Percentiles rank a stretch among this genome's conserved stretches.
phyloP scores from a whole-genome alignment of 2,113 vertebrate species.

The Anser brachyrhynchus region DNA sequence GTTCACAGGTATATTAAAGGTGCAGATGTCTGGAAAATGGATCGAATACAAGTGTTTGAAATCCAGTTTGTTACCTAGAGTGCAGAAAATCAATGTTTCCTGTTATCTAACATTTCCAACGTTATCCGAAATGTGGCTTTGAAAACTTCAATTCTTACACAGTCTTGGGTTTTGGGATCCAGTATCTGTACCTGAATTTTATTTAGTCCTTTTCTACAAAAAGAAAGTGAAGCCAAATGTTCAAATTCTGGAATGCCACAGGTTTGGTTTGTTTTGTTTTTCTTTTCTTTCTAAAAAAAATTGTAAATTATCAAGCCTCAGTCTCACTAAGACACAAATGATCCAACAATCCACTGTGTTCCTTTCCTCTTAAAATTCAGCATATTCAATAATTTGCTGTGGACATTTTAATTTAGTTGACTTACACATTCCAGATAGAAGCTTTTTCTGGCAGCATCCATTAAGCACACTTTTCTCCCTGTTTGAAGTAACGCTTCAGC shows the following conservation, averaged over 20 bases:
- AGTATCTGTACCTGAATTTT: not conserved
- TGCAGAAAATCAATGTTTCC: not conserved
- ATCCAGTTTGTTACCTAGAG: not conserved
- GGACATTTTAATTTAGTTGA: not conserved
- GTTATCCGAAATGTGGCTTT: not conserved
- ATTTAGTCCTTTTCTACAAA: not conserved
- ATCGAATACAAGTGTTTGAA: not conserved
- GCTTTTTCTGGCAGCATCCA: not conserved
- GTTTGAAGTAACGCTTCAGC: not conserved
- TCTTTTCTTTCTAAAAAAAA: too few relatives aligned
- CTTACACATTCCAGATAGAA: not conserved
- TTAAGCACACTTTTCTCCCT: not conserved
- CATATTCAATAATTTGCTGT: not conserved
- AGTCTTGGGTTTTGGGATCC: not conserved
- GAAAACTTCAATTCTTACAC: not conserved
- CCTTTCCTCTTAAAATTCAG: not conserved
- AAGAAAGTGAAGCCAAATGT: not conserved
- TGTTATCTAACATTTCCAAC: not conserved
- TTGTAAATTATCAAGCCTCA: too few relatives aligned
- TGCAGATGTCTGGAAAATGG: not conserved
- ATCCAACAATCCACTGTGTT: not conserved
- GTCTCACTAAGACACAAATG: not conserved
- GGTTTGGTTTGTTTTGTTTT: not conserved
- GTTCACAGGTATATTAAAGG: not conserved
- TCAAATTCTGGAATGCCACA: not conserved